Conservation (phyloP, 2,113 vertebrate genomes). For the Vulpes lagopus region DNA sequence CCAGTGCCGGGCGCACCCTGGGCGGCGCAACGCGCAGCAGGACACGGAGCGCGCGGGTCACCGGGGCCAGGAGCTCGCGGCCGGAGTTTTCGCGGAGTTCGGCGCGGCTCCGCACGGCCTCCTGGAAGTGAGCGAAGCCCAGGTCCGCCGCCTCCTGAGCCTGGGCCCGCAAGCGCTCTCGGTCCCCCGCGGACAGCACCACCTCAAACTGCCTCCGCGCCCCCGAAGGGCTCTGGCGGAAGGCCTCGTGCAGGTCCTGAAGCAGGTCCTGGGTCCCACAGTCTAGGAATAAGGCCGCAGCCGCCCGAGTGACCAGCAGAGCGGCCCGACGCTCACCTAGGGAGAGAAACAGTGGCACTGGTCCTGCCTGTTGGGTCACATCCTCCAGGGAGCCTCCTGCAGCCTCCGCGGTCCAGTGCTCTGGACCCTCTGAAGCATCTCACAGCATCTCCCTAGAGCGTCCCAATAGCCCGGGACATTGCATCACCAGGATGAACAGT, state of each 20-base stretch:
- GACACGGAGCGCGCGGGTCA: conserved; percentile 88
- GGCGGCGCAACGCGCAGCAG: conserved; percentile 91
- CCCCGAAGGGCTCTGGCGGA: conserved; percentile 85
- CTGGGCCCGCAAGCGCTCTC: conserved; percentile 69
- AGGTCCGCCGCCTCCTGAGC: conserved; percentile 86
- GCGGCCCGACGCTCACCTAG: conserved; percentile 61
- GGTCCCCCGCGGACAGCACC: conserved; percentile 86
- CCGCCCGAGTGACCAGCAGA: conserved; percentile 89
- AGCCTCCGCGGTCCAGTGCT: neutral
- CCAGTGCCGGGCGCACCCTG: conserved; percentile 86
- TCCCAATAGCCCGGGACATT: neutral
- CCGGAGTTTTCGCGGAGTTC: conserved; percentile 90
- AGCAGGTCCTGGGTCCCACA: conserved; percentile 85
- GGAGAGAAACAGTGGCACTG: neutral
- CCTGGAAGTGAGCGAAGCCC: conserved; percentile 90
- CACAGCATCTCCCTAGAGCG: accelerated
- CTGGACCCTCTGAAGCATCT: neutral
- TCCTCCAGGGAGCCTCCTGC: neutral
- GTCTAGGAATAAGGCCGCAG: conserved; percentile 89
- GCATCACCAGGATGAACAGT: neutral
- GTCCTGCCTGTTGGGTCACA: neutral
- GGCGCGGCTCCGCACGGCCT: conserved; percentile 87
- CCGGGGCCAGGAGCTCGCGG: conserved; percentile 91
- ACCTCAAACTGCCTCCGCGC: conserved; percentile 88
- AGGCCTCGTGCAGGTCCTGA: conserved; percentile 91